These are phyloP conservation scores for Hemiscyllium ocellatum DNA, from an alignment of 2,113 vertebrate species.

Conservation along the genomic window DNA sequence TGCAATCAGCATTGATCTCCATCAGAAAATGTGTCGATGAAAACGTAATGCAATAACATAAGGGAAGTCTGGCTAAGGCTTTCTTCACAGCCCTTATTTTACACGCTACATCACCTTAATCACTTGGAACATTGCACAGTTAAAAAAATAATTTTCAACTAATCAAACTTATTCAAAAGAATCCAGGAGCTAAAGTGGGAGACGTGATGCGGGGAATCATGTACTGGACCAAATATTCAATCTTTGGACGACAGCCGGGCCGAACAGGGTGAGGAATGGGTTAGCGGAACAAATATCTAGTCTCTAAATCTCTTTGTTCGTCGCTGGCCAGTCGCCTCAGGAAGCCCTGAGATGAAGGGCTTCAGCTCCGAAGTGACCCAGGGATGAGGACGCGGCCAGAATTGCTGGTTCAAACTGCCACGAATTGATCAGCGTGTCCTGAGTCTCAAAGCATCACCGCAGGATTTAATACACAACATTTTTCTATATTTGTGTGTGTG, in stretches of 20 bases:
- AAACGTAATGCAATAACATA: not conserved
- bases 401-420: not conserved
- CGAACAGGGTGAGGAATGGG: not conserved
- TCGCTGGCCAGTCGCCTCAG: not conserved
- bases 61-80: too few species aligned
- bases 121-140: not conserved
- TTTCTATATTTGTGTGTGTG: not conserved
- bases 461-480: not conserved
- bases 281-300: not conserved
- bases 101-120: not conserved
- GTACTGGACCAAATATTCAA: not conserved
- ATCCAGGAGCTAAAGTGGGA: too few species aligned
- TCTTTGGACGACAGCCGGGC: not conserved
- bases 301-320: conserved; percentile 32
- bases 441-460: not conserved
- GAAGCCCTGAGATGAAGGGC: not conserved
- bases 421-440: not conserved
- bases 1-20: not conserved
- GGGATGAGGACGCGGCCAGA: not conserved
- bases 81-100: not conserved
- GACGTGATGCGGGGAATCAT: too few species aligned
- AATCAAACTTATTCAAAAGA: conserved; percentile 25
- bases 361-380: not conserved
- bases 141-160: conserved; percentile 10
- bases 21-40: not conserved